Conservation (phyloP, 2,113 vertebrate species). For the Reinhardtius hippoglossoides region DNA sequence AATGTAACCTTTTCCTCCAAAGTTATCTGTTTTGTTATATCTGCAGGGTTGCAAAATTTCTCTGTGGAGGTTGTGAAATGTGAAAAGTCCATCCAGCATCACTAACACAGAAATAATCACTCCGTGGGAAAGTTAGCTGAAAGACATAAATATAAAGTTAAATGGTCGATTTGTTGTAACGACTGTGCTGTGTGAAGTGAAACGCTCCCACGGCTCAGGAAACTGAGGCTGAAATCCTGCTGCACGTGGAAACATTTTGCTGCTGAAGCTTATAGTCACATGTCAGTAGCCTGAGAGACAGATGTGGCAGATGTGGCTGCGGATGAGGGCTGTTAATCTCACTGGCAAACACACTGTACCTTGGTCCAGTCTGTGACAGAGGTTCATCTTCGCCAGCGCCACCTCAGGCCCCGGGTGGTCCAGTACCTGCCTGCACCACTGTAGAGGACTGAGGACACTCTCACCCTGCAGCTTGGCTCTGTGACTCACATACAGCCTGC, state of each 20-base stretch:
- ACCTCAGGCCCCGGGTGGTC: constrained; percentile 94
- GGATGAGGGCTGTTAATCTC: constrained; percentile 40
- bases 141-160: constrained; percentile 22
- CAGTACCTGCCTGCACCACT: constrained; percentile 95
- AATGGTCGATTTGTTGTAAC: background rate
- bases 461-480: constrained; percentile 83
- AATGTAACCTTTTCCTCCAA: constrained; percentile 22
- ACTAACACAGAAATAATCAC: constrained; percentile 25
- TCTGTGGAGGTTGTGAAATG: constrained; percentile 17
- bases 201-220: constrained; percentile 25
- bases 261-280: constrained; percentile 47
- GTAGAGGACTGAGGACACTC: constrained; percentile 86
- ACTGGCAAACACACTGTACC: constrained; percentile 80
- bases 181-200: background rate
- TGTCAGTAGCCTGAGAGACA: constrained; percentile 35
- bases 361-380: constrained; percentile 96
- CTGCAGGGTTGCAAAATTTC: background rate
- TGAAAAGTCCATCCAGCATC: constrained; percentile 22
- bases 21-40: background rate
- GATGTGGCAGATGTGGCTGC: constrained; percentile 43
- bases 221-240: constrained; percentile 21
- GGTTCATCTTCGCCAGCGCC: constrained; percentile 92
- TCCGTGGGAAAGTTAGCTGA: constrained; percentile 25
- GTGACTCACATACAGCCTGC: constrained; percentile 91
- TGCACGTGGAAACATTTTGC: constrained; percentile 33